These are phyloP conservation scores for Notothenia rossii DNA, from an alignment of 2,113 vertebrate genomes.

Conservation along the genomic window DNA sequence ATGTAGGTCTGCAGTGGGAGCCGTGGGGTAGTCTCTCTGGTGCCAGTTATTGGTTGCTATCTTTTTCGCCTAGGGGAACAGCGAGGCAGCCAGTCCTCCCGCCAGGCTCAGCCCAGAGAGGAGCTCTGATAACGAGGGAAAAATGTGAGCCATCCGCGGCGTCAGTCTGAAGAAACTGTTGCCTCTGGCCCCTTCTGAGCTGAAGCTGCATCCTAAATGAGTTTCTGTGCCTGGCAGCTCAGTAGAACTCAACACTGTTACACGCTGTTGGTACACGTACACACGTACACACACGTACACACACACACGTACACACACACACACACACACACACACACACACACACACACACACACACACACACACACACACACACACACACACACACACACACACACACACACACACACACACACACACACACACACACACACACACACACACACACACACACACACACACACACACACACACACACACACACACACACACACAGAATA, in stretches of 20 bases:
- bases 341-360: too few relatives aligned
- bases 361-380: too few relatives aligned
- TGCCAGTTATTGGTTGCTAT: constrained; percentile 76
- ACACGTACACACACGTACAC: neutral
- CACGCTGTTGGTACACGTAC: constrained; percentile 24
- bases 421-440: too few relatives aligned
- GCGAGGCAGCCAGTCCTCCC: constrained; percentile 58
- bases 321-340: too few relatives aligned
- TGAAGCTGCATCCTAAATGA: constrained; percentile 68
- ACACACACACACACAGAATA: neutral
- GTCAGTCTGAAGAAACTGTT: constrained; percentile 57
- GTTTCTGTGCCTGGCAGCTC: constrained; percentile 72
- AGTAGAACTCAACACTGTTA: constrained; percentile 30
- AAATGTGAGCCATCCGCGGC: constrained; percentile 56
- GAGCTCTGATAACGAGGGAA: constrained; percentile 74
- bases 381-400: neutral
- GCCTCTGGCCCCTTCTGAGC: constrained; percentile 62
- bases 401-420: neutral
- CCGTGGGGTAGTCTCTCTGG: constrained; percentile 60
- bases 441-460: too few relatives aligned
- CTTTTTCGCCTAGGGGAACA: constrained; percentile 68
- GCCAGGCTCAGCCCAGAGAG: constrained; percentile 66
- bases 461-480: neutral
- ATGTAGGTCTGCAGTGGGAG: constrained; percentile 61
- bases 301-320: constrained; percentile 5